phyloP scores from a whole-genome alignment of 1,140 invertebrate species.

The Drosophila sp. region DNA sequence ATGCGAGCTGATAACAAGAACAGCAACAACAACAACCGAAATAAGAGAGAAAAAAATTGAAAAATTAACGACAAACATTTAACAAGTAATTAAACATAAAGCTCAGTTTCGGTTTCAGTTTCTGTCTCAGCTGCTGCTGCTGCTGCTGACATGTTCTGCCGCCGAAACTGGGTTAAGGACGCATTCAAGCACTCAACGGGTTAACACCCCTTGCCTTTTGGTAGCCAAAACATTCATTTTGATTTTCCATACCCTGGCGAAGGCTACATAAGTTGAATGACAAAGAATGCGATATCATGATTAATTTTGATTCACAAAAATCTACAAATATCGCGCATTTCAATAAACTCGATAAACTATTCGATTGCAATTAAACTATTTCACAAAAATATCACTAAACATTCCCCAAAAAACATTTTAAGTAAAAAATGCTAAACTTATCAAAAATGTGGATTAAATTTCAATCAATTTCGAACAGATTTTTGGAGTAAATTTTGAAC shows the following conservation, averaged over 20 bases:
- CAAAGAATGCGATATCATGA: slow-evolving; percentile 1
- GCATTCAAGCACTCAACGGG: slow-evolving; percentile 59
- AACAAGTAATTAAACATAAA: slow-evolving; percentile 82
- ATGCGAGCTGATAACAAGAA: slow-evolving; percentile 64
- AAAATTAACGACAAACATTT: slow-evolving; percentile 63
- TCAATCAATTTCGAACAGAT: too few relatives aligned
- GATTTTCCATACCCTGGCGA: slow-evolving; percentile 28
- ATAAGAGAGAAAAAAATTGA: background rate
- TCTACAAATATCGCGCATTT: background rate
- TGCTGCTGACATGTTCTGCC: slow-evolving; percentile 37
- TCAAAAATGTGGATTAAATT: too few relatives aligned
- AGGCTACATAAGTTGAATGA: background rate
- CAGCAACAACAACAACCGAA: slow-evolving; percentile 57
- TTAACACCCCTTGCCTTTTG: slow-evolving; percentile 65
- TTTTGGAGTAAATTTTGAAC: too few relatives aligned
- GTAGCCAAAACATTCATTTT: slow-evolving; percentile 59
- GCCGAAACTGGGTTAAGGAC: slow-evolving; percentile 69
- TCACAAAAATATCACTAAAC: too few relatives aligned
- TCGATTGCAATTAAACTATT: too few relatives aligned
- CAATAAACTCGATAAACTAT: too few relatives aligned
- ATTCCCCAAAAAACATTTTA: too few relatives aligned
- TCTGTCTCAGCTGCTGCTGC: slow-evolving; percentile 23
- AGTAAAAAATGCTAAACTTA: too few relatives aligned
- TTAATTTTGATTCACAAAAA: background rate
- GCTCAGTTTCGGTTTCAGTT: slow-evolving; percentile 39